Conservation (phyloP, 2,888 invertebrate genomes). For the Nasonia oneida region DNA sequence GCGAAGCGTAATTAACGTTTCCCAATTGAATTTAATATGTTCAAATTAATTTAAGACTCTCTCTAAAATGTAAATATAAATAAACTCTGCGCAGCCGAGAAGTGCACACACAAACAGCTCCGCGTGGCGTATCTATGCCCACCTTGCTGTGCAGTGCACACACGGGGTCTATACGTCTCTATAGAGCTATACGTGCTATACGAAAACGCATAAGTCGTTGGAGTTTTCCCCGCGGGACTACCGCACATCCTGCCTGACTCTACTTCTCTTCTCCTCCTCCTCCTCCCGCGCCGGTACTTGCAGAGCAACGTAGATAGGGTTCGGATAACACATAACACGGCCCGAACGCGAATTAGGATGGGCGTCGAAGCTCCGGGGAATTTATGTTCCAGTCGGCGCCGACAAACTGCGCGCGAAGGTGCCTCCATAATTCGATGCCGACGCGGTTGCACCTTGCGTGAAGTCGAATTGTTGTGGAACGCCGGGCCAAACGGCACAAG, state of each 20-base stretch:
- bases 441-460: not conserved
- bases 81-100: not conserved
- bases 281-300: not conserved
- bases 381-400: conserved; percentile 66
- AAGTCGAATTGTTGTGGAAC: conserved; percentile 32
- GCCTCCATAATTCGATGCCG: conserved; percentile 12
- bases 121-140: not conserved
- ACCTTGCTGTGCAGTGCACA: not conserved
- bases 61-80: not conserved
- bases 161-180: not conserved
- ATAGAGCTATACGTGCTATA: not conserved
- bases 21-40: no score
- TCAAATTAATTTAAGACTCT: not conserved
- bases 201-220: not conserved
- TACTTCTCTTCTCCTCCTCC: not conserved
- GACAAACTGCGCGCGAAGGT: conserved; percentile 44
- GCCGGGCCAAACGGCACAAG: not conserved
- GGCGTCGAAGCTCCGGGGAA: conserved; percentile 60
- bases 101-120: not conserved
- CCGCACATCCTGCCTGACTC: not conserved
- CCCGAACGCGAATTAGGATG: conserved; percentile 37
- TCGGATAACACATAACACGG: conserved; percentile 14
- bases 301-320: not conserved
- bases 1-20: no score
- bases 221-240: conserved; percentile 24